A percentile compares a stretch with the other conserved stretches of the same genome.
These are phyloP conservation scores for Grapholita molesta DNA, from an alignment of 1,140 invertebrate genomes.

Conservation along the genomic window DNA sequence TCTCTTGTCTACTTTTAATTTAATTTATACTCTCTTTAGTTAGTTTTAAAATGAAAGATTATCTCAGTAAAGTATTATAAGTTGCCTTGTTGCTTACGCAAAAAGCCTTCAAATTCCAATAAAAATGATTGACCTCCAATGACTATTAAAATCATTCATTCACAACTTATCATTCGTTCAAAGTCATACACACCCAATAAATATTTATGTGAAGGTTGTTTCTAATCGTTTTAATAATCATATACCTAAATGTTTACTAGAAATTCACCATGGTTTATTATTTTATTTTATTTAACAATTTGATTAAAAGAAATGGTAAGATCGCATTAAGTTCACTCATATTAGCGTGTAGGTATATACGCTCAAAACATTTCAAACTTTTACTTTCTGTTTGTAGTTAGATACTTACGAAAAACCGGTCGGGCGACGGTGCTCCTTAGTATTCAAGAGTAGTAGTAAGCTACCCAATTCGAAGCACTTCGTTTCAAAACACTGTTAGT, in stretches of 20 bases:
- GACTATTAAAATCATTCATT: neutral
- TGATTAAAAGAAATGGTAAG: too few species aligned
- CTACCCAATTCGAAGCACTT: neutral
- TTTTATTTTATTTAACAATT: neutral
- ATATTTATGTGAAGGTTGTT: neutral
- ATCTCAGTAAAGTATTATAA: neutral
- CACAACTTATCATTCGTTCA: constrained; percentile 7
- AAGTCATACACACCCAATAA: neutral
- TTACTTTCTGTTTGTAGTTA: constrained; percentile 26
- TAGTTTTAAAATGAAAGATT: too few species aligned
- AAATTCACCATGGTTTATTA: neutral
- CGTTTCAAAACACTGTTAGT: constrained; percentile 7
- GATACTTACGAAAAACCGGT: constrained; percentile 29
- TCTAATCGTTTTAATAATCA: neutral
- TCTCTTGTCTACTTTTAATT: too few species aligned
- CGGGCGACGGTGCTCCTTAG: constrained; percentile 16
- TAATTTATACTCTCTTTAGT: too few species aligned
- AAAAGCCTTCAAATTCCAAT: neutral
- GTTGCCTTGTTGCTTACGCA: neutral
- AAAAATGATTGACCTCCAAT: constrained; percentile 9
- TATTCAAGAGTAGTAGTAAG: neutral
- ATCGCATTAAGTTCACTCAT: neutral
- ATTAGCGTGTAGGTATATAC: neutral
- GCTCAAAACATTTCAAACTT: constrained; percentile 19
- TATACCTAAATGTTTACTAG: neutral